These are phyloP conservation scores for Pachyramphus minor DNA, from an alignment of 2,113 vertebrate genomes.

Conservation along the genomic window DNA sequence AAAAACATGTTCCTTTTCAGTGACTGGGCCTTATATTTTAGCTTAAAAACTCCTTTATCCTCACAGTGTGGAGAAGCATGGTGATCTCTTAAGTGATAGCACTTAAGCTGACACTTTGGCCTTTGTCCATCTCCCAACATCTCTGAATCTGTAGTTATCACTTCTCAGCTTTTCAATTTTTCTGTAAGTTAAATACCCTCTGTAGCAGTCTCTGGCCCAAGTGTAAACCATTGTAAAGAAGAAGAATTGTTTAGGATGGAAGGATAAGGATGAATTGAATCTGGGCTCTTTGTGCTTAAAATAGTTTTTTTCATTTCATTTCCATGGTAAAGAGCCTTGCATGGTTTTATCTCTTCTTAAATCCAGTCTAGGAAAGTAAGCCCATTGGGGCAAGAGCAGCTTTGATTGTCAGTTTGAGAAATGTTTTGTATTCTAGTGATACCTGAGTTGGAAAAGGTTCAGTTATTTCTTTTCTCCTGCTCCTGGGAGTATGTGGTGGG, in stretches of 20 bases:
- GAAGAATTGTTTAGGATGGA: neutral
- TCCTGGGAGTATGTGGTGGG: rapidly evolving
- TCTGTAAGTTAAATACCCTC: neutral
- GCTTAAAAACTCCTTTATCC: neutral
- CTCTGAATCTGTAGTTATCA: neutral
- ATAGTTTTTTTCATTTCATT: neutral
- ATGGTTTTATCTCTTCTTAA: neutral
- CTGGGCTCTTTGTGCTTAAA: neutral
- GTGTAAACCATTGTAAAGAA: neutral
- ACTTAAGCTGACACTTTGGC: neutral
- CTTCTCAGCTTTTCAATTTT: neutral
- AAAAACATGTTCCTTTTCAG: neutral
- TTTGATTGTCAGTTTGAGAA: neutral
- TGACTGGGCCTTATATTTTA: neutral
- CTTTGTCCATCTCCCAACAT: neutral
- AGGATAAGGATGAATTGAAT: neutral
- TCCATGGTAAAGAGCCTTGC: neutral
- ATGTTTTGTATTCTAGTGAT: neutral
- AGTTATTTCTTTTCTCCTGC: neutral
- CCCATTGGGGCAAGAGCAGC: neutral
- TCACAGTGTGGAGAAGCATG: neutral
- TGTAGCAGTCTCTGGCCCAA: neutral
- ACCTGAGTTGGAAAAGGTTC: neutral
- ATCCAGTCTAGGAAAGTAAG: neutral
- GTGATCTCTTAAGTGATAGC: neutral